Base-by-base conservation (phyloP, 2,113 vertebrate genomes). In the Ictalurus furcatus region DNA sequence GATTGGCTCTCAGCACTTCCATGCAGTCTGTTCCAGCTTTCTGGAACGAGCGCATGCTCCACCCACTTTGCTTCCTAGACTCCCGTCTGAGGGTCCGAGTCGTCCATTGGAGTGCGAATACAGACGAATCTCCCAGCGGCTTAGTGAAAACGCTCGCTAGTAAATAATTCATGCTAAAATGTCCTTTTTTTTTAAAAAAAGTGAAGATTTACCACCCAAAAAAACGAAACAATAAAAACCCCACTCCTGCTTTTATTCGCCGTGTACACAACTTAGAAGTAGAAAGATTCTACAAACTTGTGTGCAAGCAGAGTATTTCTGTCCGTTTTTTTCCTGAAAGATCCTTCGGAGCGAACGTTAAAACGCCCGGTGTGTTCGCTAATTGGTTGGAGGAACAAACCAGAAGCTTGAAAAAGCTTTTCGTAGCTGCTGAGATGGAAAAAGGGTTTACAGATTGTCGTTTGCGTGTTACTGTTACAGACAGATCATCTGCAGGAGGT, bases 171-270 rank as follows among this genome's bases (percentile, higher is more conserved):
- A 44, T 44, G 5, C 40, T 44, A 44, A 44, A 44, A 44, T 44
- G 3, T 44, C 40, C 0, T 44, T 44, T 44, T 44, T 44, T 44
- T 44, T 44, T 44, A 6, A 6, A 6, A 40, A 40, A 40, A 11
- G 25, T 0, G 23, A 30, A 16, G 1, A 17, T 71, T 2, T 37
- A 17, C 3, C 5, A 44, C 13, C 34, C 8, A 28, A 56, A 37
- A 65, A 52, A 48, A 40, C 37, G 5, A 74, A 89, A 79, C 71
- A 48, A 80, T 81, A 65, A 76, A 65, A 89, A 21, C n/a, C n/a
- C n/a, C 4, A 23, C 8, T 83, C 48, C 63, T 12, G 67, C 83
- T 81, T 89, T 84, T 87, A 90, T 86, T 90, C 67, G 9, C n/a
- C n/a, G 34, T 59, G 78, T 86, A 61, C 79, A 87, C 21, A 69